A percentile compares a stretch with the other conserved stretches of the same genome.
phyloP scores from a whole-genome alignment of 2,797 vertebrate species.

The Squalus acanthias region DNA sequence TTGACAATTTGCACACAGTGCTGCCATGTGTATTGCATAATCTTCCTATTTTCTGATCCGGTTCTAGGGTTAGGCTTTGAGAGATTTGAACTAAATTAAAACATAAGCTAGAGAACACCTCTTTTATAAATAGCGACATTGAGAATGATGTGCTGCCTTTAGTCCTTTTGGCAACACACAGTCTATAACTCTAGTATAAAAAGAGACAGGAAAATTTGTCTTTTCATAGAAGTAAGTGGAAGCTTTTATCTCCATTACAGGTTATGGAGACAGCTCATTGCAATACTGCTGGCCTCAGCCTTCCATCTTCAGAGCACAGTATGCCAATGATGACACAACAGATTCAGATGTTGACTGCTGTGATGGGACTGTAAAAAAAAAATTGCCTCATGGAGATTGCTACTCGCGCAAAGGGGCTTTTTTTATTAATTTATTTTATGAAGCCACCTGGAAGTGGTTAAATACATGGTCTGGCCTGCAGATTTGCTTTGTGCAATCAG shows the following conservation, averaged over 20 bases:
- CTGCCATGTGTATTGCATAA: neutral
- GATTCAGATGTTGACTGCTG: slow-evolving; percentile 61
- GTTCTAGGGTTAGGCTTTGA: neutral
- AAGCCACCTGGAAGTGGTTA: slow-evolving; percentile 77
- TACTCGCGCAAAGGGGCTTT: slow-evolving; percentile 64
- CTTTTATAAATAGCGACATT: neutral
- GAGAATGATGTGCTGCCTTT: slow-evolving; percentile 26
- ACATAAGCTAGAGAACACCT: neutral
- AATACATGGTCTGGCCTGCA: slow-evolving; percentile 64
- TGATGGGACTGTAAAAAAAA: slow-evolving; percentile 66
- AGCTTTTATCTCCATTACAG: slow-evolving; percentile 34
- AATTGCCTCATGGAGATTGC: slow-evolving; percentile 58
- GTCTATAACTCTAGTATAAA: slow-evolving; percentile 22
- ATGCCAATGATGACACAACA: slow-evolving; percentile 61
- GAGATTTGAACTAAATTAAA: slow-evolving; percentile 12
- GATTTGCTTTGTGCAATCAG: slow-evolving; percentile 71
- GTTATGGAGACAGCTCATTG: slow-evolving; percentile 29
- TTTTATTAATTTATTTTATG: slow-evolving; percentile 84
- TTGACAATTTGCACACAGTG: neutral
- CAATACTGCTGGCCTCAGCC: slow-evolving; percentile 32
- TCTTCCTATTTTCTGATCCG: neutral
- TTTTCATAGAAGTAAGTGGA: slow-evolving; percentile 19
- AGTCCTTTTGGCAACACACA: slow-evolving; percentile 18
- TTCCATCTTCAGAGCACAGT: slow-evolving; percentile 40
- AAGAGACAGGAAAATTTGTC: slow-evolving; percentile 34